A percentile compares a stretch with the other conserved stretches of the same genome.
Evolutionary conservation across 2,797 vertebrate genomes (phyloP).

Genomic region (Protosalanx chinensis): DNA sequence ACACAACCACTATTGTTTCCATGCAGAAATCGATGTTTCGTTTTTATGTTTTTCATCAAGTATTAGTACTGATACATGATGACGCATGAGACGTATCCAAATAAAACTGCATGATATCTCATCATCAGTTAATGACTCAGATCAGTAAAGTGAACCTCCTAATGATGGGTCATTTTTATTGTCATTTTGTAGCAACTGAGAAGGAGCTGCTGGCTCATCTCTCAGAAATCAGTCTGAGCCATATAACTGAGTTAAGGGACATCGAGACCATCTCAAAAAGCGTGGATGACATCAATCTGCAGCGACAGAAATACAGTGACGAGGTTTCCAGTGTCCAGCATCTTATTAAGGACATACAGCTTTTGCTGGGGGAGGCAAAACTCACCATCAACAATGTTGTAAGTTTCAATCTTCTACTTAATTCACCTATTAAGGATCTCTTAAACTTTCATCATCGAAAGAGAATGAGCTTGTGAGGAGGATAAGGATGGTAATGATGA

Average conservation of each 20-base stretch:
- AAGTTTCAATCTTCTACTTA: conserved; percentile 37
- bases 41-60: no score
- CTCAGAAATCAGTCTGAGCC: conserved; percentile 65
- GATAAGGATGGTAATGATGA: neutral
- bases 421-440: neutral
- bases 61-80: no score
- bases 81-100: no score
- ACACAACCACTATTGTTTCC: no score
- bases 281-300: conserved; percentile 40
- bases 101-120: neutral
- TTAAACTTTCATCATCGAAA: neutral
- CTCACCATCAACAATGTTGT: conserved; percentile 64
- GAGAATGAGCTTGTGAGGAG: neutral
- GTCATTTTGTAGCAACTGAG: conserved; percentile 34
- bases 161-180: neutral
- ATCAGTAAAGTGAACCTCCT: no score
- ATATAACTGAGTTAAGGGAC: conserved; percentile 51
- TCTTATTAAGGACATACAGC: conserved; percentile 69
- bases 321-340: conserved; percentile 61
- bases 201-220: conserved; percentile 69
- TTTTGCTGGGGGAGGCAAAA: conserved; percentile 67
- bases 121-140: neutral
- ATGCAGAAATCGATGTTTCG: no score
- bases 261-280: conserved; percentile 64
- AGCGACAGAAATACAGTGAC: conserved; percentile 60